Evolutionary conservation across 2,797 vertebrate species (phyloP).

Genomic region (Artibeus jamaicensis): DNA sequence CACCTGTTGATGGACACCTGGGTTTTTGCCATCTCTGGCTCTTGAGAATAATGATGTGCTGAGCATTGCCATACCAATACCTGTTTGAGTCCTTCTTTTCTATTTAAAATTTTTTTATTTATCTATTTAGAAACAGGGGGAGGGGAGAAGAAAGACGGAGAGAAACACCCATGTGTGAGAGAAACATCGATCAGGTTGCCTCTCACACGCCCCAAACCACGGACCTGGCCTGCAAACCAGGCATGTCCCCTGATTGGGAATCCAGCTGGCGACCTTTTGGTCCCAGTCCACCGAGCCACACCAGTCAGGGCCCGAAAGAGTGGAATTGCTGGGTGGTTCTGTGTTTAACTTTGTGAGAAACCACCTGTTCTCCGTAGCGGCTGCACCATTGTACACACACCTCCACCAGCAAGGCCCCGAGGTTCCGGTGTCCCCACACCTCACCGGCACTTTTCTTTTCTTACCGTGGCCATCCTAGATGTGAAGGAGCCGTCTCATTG

Average conservation of each 20-base stretch:
- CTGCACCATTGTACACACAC: neutral
- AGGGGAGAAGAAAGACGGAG: neutral
- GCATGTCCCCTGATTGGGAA: neutral
- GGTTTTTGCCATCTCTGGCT: neutral
- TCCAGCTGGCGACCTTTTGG: neutral
- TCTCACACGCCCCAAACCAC: neutral
- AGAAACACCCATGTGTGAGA: neutral
- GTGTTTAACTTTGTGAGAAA: conserved; percentile 6
- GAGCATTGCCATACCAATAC: neutral
- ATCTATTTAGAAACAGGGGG: neutral
- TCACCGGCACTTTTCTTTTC: neutral
- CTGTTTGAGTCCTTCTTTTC: neutral
- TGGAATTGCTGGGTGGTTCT: neutral
- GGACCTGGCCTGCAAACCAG: neutral
- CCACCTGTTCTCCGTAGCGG: neutral
- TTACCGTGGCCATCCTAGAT: neutral
- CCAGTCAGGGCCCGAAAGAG: neutral
- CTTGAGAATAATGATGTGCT: neutral
- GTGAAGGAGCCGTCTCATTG: neutral
- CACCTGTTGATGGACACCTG: neutral
- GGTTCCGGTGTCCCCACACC: neutral
- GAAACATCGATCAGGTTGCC: neutral
- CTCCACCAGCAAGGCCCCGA: neutral
- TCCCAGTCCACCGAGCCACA: neutral
- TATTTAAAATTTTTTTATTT: neutral